Evolutionary conservation across 2,888 invertebrate species (phyloP).

Genomic region (Mechanitis mazaeus): DNA sequence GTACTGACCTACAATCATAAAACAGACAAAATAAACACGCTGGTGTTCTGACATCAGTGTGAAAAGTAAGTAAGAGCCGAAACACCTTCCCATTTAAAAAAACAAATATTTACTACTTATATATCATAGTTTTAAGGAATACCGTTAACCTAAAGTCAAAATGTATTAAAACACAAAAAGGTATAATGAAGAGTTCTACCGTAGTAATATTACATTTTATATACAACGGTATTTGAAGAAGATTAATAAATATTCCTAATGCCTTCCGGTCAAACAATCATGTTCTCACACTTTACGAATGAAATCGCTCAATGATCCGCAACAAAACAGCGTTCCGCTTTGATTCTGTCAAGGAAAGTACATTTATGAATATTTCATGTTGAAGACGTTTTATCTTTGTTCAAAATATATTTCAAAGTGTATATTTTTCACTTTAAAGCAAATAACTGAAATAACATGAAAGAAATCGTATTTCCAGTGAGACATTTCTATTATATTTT

Average conservation of each 20-base stretch:
- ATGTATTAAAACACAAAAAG: too few relatives aligned
- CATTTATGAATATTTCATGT: not conserved
- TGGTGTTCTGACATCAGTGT: too few relatives aligned
- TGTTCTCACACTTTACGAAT: constrained; percentile 2
- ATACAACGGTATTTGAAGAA: not conserved
- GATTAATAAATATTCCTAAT: constrained; percentile 2
- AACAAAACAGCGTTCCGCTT: constrained; percentile 12
- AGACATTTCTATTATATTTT: not conserved
- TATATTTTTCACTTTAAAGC: constrained; percentile 1
- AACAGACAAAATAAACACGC: too few relatives aligned
- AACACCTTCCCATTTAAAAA: too few relatives aligned
- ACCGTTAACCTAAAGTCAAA: too few relatives aligned
- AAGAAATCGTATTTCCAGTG: not conserved
- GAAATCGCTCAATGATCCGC: constrained; percentile 12
- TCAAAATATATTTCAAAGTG: not conserved
- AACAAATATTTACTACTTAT: too few relatives aligned
- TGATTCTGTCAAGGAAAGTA: constrained; percentile 9
- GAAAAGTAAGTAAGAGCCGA: too few relatives aligned
- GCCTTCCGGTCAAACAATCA: constrained; percentile 7
- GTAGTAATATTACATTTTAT: too few relatives aligned
- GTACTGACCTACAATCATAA: too few relatives aligned
- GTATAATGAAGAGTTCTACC: too few relatives aligned
- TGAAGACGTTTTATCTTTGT: constrained; percentile 3
- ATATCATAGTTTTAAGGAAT: too few relatives aligned
- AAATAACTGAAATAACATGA: not conserved